Evolutionary conservation across 1,140 invertebrate species (phyloP), one percentile per base, ranked within the genome.

Genomic region (Conus ventricosus): DNA sequence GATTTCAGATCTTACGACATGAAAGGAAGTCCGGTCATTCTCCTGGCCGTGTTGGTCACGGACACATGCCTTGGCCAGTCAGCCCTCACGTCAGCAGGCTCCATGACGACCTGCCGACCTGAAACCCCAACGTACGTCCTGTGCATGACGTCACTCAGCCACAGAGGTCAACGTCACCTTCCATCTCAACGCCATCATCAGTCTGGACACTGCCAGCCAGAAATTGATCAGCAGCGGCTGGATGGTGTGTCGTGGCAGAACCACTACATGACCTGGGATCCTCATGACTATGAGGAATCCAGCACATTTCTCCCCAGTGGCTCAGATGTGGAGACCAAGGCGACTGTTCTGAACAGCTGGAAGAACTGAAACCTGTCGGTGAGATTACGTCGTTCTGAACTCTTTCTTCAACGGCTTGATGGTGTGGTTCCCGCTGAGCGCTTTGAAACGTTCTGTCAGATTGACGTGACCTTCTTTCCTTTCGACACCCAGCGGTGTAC

Each of bases 391-490:
- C 25, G 20, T 88, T n/a, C 10, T 89, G 71, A 63, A 13, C 1
- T 20, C 80, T 5, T 27, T 91, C 93, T 97, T 98, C 94, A 99
- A 98, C 95, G 99, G 99, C 25, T 98, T 98, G 95, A 98, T 99
- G 75, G 96, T 97, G 78, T 99, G 98, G 98, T 98, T 98, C 94
- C 98, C 98, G 98, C 98, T 54, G 98, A 98, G 6, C 99, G 99
- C 94, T 99, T 99, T 94, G 99, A 99, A 94, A 99, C 98, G 4
- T 98, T 98, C 10, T 99, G 98, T 60, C 51, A 51, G 4, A 78
- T 89, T 85, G 98, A 99, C 93, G 99, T 99, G 25, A 88, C 85
- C 23, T 87, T 84, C 23, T 91, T 90, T 55, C 90, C 98, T 1
- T 99, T 99, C 93, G 98, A 99, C 95, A n/a, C 98, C 95, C 83